Evolutionary conservation across 1,140 invertebrate genomes (phyloP).

Genomic region (Teleopsis dalmanni): DNA sequence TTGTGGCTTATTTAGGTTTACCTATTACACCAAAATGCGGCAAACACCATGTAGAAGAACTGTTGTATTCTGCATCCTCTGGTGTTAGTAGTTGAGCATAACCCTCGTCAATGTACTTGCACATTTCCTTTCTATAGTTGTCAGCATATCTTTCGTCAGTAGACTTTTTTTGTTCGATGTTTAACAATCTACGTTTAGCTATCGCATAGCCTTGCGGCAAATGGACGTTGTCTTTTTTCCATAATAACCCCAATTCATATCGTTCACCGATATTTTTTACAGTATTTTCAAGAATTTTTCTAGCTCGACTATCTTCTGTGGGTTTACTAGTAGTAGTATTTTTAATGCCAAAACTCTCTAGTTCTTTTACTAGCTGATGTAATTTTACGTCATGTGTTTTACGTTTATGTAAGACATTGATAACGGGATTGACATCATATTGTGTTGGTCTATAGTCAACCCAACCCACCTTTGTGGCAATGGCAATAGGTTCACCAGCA

Average conservation of each 20-base stretch:
- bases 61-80: background rate
- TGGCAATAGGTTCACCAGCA: too few species aligned
- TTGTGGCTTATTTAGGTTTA: background rate
- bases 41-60: background rate
- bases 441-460: too few species aligned
- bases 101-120: conserved; percentile 8
- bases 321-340: too few species aligned
- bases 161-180: conserved; percentile 12
- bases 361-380: too few species aligned
- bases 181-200: conserved; percentile 3
- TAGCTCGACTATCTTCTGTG: background rate
- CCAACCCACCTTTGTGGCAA: too few species aligned
- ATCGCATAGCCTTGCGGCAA: conserved; percentile 7
- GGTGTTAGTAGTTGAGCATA: conserved; percentile 8
- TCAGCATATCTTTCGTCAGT: conserved; percentile 5
- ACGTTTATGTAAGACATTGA: too few species aligned
- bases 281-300: background rate
- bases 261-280: background rate
- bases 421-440: too few species aligned
- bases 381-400: too few species aligned
- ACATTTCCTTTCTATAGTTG: conserved; percentile 12
- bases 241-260: background rate
- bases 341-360: too few species aligned
- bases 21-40: conserved; percentile 1
- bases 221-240: background rate